phyloP scores from a whole-genome alignment of 2,888 invertebrate species.

The Acleris cristana region DNA sequence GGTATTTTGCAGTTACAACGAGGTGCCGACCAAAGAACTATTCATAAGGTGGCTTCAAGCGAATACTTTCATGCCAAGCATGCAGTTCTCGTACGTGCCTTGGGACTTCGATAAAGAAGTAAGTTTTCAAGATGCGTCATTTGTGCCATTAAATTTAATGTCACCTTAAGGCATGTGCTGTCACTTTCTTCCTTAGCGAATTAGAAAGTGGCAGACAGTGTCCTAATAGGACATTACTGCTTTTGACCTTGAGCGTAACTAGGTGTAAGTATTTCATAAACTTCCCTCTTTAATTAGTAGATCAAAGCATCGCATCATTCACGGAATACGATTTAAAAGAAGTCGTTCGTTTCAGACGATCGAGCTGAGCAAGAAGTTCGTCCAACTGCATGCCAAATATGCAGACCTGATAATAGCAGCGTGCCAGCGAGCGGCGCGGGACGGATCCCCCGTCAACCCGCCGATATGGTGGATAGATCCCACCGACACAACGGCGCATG shows the following conservation, averaged over 20 bases:
- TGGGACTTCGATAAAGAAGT: conserved; percentile 88
- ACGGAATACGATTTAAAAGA: too few relatives aligned
- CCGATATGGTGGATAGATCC: conserved; percentile 91
- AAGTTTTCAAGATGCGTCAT: neutral
- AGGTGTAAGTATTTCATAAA: too few relatives aligned
- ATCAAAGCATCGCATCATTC: too few relatives aligned
- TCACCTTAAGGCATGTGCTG: too few relatives aligned
- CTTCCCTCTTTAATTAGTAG: too few relatives aligned
- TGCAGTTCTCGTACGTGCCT: conserved; percentile 91
- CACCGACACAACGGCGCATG: conserved; percentile 76
- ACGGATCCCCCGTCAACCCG: conserved; percentile 86
- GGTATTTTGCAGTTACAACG: conserved; percentile 48
- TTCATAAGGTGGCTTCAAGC: conserved; percentile 91
- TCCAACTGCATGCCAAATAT: conserved; percentile 82
- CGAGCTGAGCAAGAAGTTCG: conserved; percentile 80
- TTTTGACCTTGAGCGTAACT: too few relatives aligned
- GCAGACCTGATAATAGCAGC: conserved; percentile 78
- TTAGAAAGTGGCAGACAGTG: too few relatives aligned
- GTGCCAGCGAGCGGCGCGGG: conserved; percentile 72
- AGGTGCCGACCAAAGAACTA: conserved; percentile 82
- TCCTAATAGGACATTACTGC: too few relatives aligned
- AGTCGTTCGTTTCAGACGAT: conserved; percentile 68
- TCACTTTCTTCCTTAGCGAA: too few relatives aligned
- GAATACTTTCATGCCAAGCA: conserved; percentile 89
- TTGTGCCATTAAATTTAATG: too few relatives aligned